phyloP scores from a whole-genome alignment of 2,113 vertebrate genomes.

The Egretta garzetta region DNA sequence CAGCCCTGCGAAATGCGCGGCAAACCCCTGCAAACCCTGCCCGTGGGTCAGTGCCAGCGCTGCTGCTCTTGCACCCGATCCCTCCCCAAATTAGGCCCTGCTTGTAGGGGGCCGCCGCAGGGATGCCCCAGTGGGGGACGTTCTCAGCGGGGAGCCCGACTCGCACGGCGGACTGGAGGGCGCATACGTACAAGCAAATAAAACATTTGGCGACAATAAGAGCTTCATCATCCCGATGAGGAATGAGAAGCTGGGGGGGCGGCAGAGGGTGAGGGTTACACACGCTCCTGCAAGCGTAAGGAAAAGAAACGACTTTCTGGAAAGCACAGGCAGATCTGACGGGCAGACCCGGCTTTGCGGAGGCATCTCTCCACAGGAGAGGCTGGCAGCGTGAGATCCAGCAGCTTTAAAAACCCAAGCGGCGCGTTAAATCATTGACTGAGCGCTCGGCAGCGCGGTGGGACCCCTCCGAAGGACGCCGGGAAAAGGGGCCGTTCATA shows the following conservation, averaged over 20 bases:
- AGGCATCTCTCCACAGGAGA: not conserved
- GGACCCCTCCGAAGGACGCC: accelerated
- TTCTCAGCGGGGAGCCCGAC: not conserved
- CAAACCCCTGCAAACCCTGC: accelerated
- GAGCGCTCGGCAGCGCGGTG: accelerated
- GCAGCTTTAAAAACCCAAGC: not conserved
- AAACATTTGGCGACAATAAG: not conserved
- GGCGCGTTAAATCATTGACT: not conserved
- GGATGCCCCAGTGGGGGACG: not conserved
- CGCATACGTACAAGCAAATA: accelerated
- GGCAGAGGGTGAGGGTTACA: not conserved
- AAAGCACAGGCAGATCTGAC: not conserved
- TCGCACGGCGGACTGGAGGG: accelerated
- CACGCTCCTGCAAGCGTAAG: not conserved
- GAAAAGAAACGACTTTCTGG: not conserved
- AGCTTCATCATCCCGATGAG: not conserved
- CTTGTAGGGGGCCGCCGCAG: accelerated
- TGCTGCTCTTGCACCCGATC: accelerated
- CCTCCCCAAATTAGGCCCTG: not conserved
- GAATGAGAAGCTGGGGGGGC: accelerated
- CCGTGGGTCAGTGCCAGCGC: accelerated
- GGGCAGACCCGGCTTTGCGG: not conserved
- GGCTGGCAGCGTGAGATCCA: not conserved
- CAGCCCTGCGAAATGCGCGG: accelerated
- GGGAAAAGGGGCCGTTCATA: not conserved